Conservation (phyloP, 2,797 vertebrate species). For the Gambusia yucatana region DNA sequence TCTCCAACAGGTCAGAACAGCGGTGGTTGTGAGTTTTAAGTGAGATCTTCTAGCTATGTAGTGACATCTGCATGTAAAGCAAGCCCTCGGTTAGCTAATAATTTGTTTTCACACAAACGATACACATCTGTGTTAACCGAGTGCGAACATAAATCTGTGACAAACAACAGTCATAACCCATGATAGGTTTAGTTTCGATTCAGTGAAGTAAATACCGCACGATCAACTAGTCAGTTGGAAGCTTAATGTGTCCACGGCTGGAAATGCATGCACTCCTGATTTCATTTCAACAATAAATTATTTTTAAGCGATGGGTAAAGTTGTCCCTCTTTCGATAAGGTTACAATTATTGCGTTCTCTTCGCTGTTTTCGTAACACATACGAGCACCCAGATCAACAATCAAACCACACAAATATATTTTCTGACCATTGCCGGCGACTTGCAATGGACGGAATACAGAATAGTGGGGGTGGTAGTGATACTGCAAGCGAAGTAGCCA, state of each 20-base stretch:
- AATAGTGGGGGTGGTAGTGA: conserved; percentile 69
- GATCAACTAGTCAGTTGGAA: neutral
- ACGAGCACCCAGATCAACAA: conserved; percentile 37
- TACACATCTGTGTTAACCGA: neutral
- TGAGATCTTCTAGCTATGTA: neutral
- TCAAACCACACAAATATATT: conserved; percentile 39
- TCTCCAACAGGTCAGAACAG: conserved; percentile 25
- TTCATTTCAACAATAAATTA: neutral
- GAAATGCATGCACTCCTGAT: conserved; percentile 12
- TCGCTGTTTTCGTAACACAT: conserved; percentile 34
- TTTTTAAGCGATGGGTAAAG: conserved; percentile 11
- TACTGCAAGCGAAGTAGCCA: conserved; percentile 72
- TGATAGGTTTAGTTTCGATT: conserved; percentile 48
- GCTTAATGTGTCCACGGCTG: neutral
- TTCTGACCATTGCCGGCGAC: conserved; percentile 56
- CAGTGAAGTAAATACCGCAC: conserved; percentile 3
- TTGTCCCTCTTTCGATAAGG: neutral
- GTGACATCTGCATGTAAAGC: neutral
- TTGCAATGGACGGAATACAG: conserved; percentile 53
- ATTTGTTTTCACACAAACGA: neutral
- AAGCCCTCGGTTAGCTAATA: neutral
- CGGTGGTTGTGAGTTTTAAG: conserved; percentile 11
- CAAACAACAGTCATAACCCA: conserved; percentile 20
- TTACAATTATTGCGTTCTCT: conserved; percentile 4
- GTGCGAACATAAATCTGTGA: conserved; percentile 26